phyloP scores from a whole-genome alignment of 2,797 vertebrate genomes.

The Chrysocyon brachyurus region DNA sequence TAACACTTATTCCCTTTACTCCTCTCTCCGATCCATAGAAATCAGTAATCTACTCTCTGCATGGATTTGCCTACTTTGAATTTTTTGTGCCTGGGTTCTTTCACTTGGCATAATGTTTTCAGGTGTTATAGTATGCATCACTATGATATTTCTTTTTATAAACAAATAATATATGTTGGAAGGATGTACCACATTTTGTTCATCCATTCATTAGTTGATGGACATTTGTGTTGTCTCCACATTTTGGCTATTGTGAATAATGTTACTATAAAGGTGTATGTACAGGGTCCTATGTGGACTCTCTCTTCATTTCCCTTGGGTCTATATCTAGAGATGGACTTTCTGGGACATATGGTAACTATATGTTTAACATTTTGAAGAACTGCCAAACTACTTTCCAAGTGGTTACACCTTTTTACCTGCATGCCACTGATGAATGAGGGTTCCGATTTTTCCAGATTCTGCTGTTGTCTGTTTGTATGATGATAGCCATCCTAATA shows the following conservation, averaged over 20 bases:
- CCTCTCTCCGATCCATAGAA: background rate
- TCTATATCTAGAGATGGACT: background rate
- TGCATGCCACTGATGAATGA: too few species aligned
- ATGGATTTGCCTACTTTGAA: background rate
- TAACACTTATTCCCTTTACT: background rate
- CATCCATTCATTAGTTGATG: background rate
- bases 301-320: background rate
- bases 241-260: background rate
- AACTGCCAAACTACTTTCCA: background rate
- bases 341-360: background rate
- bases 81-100: background rate
- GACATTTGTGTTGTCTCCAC: background rate
- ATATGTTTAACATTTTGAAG: background rate
- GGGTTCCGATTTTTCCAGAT: background rate
- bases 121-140: background rate
- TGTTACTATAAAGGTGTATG: background rate
- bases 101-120: background rate
- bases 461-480: background rate
- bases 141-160: background rate
- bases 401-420: background rate
- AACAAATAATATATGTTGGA: background rate
- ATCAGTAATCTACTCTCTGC: background rate
- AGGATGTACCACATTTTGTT: background rate
- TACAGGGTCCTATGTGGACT: background rate
- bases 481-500: background rate